phyloP scores from a whole-genome alignment of 2,888 invertebrate species.

The Caenorhabditis panamensis region DNA sequence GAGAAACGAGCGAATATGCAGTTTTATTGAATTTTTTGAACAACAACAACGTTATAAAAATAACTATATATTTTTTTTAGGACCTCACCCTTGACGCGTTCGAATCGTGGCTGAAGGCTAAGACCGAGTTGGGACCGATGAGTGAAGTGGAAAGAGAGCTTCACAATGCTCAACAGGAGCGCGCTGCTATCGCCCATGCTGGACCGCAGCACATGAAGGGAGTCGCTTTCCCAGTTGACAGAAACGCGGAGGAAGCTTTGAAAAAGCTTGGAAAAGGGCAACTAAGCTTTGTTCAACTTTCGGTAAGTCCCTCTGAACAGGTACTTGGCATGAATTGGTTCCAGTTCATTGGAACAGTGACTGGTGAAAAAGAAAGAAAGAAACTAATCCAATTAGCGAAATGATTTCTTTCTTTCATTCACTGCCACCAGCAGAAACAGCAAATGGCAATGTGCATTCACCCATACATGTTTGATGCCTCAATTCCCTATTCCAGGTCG shows the following conservation, averaged over 20 bases:
- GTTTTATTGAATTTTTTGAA: too few relatives aligned
- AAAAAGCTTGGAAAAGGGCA: conserved; percentile 87
- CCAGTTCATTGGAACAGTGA: too few relatives aligned
- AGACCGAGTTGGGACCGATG: conserved; percentile 91
- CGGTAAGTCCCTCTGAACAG: too few relatives aligned
- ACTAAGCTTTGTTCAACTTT: conserved; percentile 92
- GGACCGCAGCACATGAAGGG: conserved; percentile 84
- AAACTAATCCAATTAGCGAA: conserved; percentile 32
- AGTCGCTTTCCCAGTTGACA: conserved; percentile 91
- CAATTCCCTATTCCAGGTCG: conserved; percentile 82
- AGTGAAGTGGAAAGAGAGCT: conserved; percentile 84
- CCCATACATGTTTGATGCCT: conserved; percentile 2
- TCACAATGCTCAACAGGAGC: conserved; percentile 69
- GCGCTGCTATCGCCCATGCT: conserved; percentile 68
- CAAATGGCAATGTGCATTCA: not conserved
- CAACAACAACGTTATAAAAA: too few relatives aligned
- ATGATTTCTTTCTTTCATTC: not conserved
- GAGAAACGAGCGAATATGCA: too few relatives aligned
- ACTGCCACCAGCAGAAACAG: not conserved
- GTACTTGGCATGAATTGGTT: too few relatives aligned
- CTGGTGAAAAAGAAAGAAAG: too few relatives aligned
- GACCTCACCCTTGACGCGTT: conserved; percentile 91
- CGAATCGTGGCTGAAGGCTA: conserved; percentile 87
- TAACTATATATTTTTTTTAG: conserved; percentile 81
- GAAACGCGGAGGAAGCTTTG: conserved; percentile 88